phyloP scores from a whole-genome alignment of 1,140 invertebrate species.

The Drosophila tropicalis region DNA sequence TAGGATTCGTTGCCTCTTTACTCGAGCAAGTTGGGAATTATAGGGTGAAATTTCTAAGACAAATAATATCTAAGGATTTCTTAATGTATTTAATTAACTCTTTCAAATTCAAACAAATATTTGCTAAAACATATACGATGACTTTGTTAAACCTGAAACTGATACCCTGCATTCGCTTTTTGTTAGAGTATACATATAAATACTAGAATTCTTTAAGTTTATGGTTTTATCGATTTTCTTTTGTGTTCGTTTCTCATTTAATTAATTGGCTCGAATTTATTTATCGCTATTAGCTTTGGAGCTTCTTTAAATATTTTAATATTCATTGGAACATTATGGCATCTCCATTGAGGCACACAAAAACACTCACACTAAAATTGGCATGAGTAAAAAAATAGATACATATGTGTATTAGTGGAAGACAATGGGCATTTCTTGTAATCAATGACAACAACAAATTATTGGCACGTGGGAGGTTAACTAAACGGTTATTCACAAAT shows the following conservation, averaged over 20 bases:
- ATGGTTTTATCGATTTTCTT: neutral
- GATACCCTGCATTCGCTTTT: neutral
- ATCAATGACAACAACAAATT: neutral
- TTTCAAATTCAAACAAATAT: too few species aligned
- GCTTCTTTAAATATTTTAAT: conserved; percentile 63
- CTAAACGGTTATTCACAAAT: neutral
- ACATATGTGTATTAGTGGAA: neutral
- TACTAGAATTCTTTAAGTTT: neutral
- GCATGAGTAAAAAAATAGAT: neutral
- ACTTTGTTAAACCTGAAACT: too few species aligned
- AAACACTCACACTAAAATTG: conserved; percentile 1
- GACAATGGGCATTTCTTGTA: conserved; percentile 16
- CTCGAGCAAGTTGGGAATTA: neutral
- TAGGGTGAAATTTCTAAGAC: too few species aligned
- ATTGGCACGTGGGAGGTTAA: conserved; percentile 16
- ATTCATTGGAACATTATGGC: conserved; percentile 56
- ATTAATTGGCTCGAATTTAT: conserved; percentile 75
- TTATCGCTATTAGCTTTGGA: conserved; percentile 34
- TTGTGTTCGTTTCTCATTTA: conserved; percentile 38
- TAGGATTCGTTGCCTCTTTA: too few species aligned
- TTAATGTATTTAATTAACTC: too few species aligned
- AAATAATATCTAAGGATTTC: too few species aligned
- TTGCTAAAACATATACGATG: too few species aligned
- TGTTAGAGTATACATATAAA: neutral
- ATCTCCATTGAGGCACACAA: conserved; percentile 6